A percentile compares a stretch with the other conserved stretches of the same genome.
phyloP scores from a whole-genome alignment of 2,113 vertebrate genomes.

The Elephas maximus region DNA sequence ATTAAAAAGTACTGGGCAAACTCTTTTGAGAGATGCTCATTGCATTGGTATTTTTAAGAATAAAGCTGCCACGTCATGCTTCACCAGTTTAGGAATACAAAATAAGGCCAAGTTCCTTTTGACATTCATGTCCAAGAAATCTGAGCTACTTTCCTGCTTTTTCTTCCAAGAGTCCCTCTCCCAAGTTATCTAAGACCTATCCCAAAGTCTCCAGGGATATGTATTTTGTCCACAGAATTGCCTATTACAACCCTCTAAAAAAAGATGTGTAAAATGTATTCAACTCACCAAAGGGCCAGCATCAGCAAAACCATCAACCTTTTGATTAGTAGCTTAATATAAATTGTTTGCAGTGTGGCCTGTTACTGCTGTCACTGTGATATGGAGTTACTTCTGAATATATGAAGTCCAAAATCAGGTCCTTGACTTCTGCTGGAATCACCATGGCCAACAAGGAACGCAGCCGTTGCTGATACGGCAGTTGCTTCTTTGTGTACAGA shows the following conservation, averaged over 20 bases:
- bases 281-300: neutral
- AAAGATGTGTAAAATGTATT: slow-evolving; percentile 27
- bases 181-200: neutral
- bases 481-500: neutral
- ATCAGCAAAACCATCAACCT: neutral
- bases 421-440: neutral
- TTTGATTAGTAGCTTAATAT: neutral
- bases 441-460: neutral
- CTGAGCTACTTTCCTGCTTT: neutral
- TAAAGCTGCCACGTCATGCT: neutral
- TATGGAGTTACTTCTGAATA: slow-evolving; percentile 19
- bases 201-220: neutral
- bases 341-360: neutral
- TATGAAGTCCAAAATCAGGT: neutral
- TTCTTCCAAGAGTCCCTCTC: neutral
- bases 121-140: neutral
- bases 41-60: neutral
- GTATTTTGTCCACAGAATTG: slow-evolving; percentile 10
- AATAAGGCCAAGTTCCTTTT: neutral
- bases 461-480: neutral
- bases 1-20: neutral
- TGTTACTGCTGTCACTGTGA: neutral
- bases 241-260: neutral
- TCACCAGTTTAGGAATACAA: neutral
- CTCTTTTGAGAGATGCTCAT: slow-evolving; percentile 7